phyloP scores from a whole-genome alignment of 2,888 invertebrate genomes.

The Ligdia adustata region DNA sequence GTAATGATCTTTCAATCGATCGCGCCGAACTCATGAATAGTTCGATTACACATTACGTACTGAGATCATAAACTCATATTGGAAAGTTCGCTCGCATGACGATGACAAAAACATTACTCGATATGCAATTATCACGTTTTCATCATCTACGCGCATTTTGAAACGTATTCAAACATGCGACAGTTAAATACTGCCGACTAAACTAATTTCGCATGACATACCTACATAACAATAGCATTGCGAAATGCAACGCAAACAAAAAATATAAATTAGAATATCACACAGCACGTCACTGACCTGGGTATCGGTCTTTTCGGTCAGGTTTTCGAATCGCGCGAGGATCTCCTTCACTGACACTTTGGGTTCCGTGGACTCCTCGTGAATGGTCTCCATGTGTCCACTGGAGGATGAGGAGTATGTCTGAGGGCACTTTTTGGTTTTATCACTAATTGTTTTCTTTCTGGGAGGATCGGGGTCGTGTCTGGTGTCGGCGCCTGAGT shows the following conservation, averaged over 20 bases:
- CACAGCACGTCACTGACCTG: conserved; percentile 47
- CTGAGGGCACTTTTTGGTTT: conserved; percentile 71
- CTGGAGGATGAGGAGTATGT: conserved; percentile 83
- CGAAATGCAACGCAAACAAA: conserved; percentile 31
- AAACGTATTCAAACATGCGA: conserved; percentile 41
- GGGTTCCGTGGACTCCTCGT: conserved; percentile 90
- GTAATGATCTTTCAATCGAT: conserved; percentile 1
- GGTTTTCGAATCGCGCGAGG: conserved; percentile 90
- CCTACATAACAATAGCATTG: conserved; percentile 37
- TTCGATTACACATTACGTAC: conserved; percentile 44
- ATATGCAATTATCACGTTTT: conserved; percentile 45
- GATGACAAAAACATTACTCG: conserved; percentile 34
- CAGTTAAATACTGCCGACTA: conserved; percentile 32
- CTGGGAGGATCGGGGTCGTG: conserved; percentile 66
- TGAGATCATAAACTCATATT: conserved; percentile 50
- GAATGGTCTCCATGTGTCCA: conserved; percentile 91
- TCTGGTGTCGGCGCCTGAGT: conserved; percentile 87
- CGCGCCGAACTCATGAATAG: conserved; percentile 45
- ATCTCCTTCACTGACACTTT: conserved; percentile 94
- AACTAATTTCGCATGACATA: conserved; percentile 42
- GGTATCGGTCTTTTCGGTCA: conserved; percentile 78
- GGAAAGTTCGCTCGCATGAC: conserved; percentile 46
- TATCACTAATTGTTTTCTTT: conserved; percentile 44
- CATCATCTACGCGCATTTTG: conserved; percentile 46
- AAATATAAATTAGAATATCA: conserved; percentile 26